A percentile compares a stretch with the other conserved stretches of the same genome.
These are phyloP conservation scores for Zoanthus gigantus DNA, from an alignment of 92 coral and sea anemone genomes.

Conservation along the genomic window DNA sequence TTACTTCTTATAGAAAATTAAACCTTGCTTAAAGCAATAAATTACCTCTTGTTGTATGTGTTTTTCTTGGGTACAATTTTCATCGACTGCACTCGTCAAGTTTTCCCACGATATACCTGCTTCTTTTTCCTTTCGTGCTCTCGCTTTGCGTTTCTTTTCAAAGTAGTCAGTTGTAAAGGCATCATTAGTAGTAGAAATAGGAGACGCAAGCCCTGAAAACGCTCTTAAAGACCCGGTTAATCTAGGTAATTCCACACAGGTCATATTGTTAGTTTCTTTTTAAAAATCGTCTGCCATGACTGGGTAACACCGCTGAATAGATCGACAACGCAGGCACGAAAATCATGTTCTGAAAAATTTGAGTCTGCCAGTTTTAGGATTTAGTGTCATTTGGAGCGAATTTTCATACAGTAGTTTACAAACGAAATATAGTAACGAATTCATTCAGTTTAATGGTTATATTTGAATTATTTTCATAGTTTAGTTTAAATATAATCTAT, in stretches of 20 bases:
- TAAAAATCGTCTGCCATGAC: slow-evolving; percentile 31
- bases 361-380: background rate
- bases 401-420: too few relatives aligned
- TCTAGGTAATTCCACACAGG: slow-evolving; percentile 87
- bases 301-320: slow-evolving; percentile 26
- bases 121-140: slow-evolving; percentile 75
- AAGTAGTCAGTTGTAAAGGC: slow-evolving; percentile 50
- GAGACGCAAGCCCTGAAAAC: slow-evolving; percentile 91
- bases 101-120: slow-evolving; percentile 83
- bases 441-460: too few relatives aligned
- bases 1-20: background rate
- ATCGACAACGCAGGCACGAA: slow-evolving; percentile 12
- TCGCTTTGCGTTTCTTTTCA: slow-evolving; percentile 79
- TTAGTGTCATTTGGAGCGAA: too few relatives aligned
- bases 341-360: background rate
- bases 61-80: slow-evolving; percentile 66
- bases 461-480: too few relatives aligned
- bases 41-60: slow-evolving; percentile 79
- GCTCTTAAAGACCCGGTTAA: slow-evolving; percentile 95
- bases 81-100: slow-evolving; percentile 75
- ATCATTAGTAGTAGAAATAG: slow-evolving; percentile 45
- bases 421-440: too few relatives aligned
- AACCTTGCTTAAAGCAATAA: background rate
- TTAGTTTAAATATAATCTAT: too few relatives aligned
- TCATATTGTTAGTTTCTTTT: slow-evolving; percentile 39